A percentile compares a stretch with the other conserved stretches of the same genome.
Evolutionary conservation across 2,113 vertebrate genomes (phyloP).

Genomic region (Ochotona princeps): DNA sequence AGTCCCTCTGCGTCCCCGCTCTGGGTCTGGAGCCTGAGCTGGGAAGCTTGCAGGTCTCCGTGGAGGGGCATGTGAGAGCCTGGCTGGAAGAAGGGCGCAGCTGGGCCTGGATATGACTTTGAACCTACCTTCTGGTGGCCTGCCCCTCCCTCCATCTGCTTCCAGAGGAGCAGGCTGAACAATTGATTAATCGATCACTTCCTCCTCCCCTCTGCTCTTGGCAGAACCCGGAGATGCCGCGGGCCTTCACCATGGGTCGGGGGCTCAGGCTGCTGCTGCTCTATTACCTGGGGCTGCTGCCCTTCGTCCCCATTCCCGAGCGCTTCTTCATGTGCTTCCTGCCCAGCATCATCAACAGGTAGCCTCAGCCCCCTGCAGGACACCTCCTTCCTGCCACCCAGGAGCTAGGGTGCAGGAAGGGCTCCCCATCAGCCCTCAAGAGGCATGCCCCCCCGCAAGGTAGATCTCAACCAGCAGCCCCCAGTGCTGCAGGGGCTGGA

Average conservation of each 20-base stretch:
- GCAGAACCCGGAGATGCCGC: slow-evolving; percentile 90
- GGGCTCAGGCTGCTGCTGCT: slow-evolving; percentile 85
- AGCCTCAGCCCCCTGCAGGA: no score
- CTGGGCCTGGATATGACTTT: neutral
- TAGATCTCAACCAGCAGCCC: neutral
- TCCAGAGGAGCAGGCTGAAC: neutral
- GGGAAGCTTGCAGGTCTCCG: no score
- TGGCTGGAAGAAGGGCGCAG: no score
- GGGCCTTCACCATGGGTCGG: slow-evolving; percentile 85
- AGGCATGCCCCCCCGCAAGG: neutral
- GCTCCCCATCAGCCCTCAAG: neutral
- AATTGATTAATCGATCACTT: no score
- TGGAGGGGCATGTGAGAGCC: no score
- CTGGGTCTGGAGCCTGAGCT: no score
- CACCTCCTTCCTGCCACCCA: neutral
- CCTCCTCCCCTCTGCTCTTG: neutral
- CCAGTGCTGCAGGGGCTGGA: neutral
- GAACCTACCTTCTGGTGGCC: neutral
- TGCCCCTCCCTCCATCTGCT: neutral
- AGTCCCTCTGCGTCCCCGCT: neutral
- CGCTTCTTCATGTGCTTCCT: slow-evolving; percentile 89
- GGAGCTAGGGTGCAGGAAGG: neutral
- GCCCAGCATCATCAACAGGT: slow-evolving; percentile 90
- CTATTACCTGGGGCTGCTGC: slow-evolving; percentile 91
- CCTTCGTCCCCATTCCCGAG: slow-evolving; percentile 89